Evolutionary conservation across 37 sponge, comb jelly and placozoan species (phyloP).

Genomic region (Crambe crambe): DNA sequence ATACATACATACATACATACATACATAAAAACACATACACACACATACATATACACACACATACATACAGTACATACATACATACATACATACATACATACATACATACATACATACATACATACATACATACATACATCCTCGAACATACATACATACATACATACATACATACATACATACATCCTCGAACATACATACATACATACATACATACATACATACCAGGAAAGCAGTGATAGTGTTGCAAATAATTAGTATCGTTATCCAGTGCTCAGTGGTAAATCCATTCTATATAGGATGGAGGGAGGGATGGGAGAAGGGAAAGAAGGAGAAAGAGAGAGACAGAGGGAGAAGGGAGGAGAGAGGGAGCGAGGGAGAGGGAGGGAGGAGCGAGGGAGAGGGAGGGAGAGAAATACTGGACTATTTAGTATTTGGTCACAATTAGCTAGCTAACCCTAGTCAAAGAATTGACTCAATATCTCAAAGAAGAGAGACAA

Average conservation of each 20-base stretch:
- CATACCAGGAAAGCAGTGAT: no score
- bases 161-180: neutral
- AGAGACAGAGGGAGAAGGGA: neutral
- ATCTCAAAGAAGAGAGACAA: no score
- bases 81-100: neutral
- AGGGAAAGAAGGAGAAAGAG: neutral
- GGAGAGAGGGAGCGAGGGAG: neutral
- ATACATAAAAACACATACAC: no score
- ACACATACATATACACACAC: no score
- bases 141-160: neutral
- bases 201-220: no score
- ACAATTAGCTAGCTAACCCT: no score
- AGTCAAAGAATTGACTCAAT: no score
- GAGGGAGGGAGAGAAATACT: neutral
- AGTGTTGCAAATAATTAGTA: constrained; percentile 51
- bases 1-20: neutral
- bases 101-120: neutral
- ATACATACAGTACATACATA: neutral
- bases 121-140: neutral
- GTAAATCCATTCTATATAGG: constrained; percentile 21
- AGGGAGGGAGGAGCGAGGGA: neutral
- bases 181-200: no score
- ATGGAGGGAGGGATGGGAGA: neutral
- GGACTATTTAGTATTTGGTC: neutral
- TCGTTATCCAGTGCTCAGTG: constrained; percentile 47